Evolutionary conservation across 2,888 invertebrate species (phyloP).

Genomic region (Melieria crassipennis): DNA sequence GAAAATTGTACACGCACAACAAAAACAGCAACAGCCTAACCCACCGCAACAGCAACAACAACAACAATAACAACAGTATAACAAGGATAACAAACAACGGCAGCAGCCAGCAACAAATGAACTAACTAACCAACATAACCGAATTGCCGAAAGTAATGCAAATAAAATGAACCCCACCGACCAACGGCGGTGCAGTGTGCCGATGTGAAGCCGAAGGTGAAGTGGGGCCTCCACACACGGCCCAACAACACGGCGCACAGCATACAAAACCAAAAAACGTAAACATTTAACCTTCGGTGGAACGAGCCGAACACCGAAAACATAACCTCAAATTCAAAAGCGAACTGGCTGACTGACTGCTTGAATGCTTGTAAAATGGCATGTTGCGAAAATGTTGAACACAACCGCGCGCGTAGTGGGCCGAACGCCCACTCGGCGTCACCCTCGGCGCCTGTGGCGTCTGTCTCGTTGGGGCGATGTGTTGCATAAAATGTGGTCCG

Average conservation of each 20-base stretch:
- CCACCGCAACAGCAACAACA: no score
- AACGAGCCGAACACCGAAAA: constrained; percentile 35
- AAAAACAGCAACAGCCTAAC: no score
- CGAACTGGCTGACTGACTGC: constrained; percentile 1
- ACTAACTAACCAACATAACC: constrained; percentile 30
- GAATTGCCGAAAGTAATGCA: constrained; percentile 34
- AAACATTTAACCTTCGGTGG: constrained; percentile 27
- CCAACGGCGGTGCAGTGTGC: no score
- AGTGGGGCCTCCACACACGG: no score
- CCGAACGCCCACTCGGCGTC: no score
- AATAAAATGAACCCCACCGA: constrained; percentile 34
- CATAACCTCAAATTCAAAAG: constrained; percentile 35
- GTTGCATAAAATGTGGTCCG: no score
- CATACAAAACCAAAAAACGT: background rate
- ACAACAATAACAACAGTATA: constrained; percentile 8
- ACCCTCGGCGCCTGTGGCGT: no score
- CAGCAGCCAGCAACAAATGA: constrained; percentile 11
- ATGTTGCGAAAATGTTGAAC: constrained; percentile 26
- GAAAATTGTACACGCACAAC: constrained; percentile 4
- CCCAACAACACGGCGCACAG: no score
- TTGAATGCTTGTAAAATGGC: constrained; percentile 20
- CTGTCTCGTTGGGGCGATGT: no score
- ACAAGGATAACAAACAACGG: constrained; percentile 18
- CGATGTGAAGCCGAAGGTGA: no score
- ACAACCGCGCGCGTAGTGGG: constrained; percentile 7